Evolutionary conservation across 2,113 vertebrate species (phyloP).

Genomic region (Otis tarda): DNA sequence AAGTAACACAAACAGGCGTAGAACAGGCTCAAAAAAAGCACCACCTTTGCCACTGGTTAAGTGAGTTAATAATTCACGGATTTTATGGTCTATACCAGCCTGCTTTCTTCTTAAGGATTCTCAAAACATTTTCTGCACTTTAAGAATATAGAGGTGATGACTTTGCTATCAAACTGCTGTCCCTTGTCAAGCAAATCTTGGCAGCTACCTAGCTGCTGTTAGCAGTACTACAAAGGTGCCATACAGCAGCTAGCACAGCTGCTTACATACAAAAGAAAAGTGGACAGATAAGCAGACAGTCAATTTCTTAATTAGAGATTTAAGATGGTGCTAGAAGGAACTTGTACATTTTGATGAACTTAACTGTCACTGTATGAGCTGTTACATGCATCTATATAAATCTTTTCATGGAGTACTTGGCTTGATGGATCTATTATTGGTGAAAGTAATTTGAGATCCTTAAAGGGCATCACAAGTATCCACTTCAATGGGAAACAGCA

Average conservation of each 20-base stretch:
- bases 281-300: neutral
- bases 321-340: neutral
- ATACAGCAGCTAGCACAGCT: neutral
- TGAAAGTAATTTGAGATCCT: neutral
- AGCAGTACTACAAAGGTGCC: neutral
- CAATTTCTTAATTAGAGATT: neutral
- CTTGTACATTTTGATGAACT: neutral
- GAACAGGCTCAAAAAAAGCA: neutral
- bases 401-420: neutral
- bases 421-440: neutral
- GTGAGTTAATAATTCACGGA: neutral
- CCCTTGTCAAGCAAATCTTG: neutral
- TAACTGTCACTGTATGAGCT: neutral
- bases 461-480: neutral
- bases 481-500: neutral
- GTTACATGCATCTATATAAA: neutral
- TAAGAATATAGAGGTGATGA: neutral
- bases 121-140: neutral
- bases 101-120: neutral
- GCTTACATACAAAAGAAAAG: neutral
- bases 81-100: neutral
- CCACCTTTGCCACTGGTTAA: neutral
- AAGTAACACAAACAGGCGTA: neutral
- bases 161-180: neutral
- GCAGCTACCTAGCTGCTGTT: neutral